Base-by-base conservation (phyloP, 2,797 vertebrate species). In the Thamnophis elegans region DNA sequence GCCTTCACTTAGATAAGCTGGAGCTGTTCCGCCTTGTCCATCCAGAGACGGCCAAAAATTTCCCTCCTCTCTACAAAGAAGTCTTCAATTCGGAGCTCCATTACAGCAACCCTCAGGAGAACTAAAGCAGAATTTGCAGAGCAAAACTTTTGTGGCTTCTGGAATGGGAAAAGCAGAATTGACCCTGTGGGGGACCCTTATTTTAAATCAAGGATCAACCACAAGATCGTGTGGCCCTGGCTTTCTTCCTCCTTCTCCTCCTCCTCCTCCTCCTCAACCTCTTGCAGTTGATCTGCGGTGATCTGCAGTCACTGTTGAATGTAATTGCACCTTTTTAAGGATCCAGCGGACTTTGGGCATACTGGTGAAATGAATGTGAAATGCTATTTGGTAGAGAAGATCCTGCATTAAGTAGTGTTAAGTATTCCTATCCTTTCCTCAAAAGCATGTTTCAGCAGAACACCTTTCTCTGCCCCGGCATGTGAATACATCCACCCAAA, bases 1-100 rank as follows among this genome's bases (percentile, higher is more conserved):
- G 98, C 95, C 98, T 99, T 93, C 99, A 99, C 97, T 97, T 98
- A 85, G 98, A 99, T 96, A 99, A 99, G 96, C 97, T 99, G 97
- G 98, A 99, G 95, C 99, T 99, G 97, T 99, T 99, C 97, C 98
- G 97, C 4, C 97, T 99, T 87, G 96, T 99, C 90, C 98, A 99
- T 96, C 98, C 98, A 0, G 98, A 99, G 94, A 99, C 98, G 0
- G 98, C 98, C 6, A 98, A 98, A 93, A 98, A 97, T 93, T 99
- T 99, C 91, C 98, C 99, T 0, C 98, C 99, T 2, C 98, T 99
- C 92, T 99, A 99, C 62, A 97, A 98, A 92, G 99, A 99, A 93
- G 98, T 99, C 26, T 99, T 99, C 95, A 98, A 98, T 94, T 98
- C 98, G 9, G 98, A 99, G 95, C 97, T 98, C n/a, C 97, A 97